phyloP scores from a whole-genome alignment of 1,140 invertebrate genomes.

The Panagrolaimus sp. region DNA sequence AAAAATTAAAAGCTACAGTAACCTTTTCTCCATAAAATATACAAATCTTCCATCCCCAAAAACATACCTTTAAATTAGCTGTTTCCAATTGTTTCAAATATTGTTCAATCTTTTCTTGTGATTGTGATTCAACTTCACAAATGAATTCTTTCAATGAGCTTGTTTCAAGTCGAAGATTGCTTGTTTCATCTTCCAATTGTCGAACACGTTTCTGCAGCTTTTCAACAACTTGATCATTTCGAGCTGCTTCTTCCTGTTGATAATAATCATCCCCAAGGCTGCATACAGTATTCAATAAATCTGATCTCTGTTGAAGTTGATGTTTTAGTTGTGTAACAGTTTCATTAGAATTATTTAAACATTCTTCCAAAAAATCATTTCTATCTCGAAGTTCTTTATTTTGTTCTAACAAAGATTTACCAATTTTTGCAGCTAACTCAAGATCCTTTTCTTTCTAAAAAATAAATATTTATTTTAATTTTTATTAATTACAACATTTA shows the following conservation, averaged over 20 bases:
- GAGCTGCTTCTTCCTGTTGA: slow-evolving; percentile 23
- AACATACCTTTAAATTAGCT: slow-evolving; percentile 2
- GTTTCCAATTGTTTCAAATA: slow-evolving; percentile 9
- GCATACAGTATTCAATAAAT: slow-evolving; percentile 58
- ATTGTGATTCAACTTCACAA: slow-evolving; percentile 5
- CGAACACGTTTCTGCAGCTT: not conserved
- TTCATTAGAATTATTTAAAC: slow-evolving; percentile 57
- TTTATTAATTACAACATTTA: too few species aligned
- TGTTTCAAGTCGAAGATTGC: slow-evolving; percentile 17
- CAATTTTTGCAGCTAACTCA: slow-evolving; percentile 61
- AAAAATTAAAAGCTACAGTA: too few species aligned
- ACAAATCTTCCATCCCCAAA: not conserved
- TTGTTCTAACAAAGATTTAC: slow-evolving; percentile 61
- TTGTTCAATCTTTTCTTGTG: not conserved
- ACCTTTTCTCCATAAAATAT: too few species aligned
- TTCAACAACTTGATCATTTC: not conserved
- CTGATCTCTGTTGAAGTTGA: slow-evolving; percentile 57
- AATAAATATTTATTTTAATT: too few species aligned
- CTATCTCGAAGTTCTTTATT: slow-evolving; percentile 60
- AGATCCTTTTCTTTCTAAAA: slow-evolving; percentile 51
- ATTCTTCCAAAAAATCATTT: slow-evolving; percentile 60
- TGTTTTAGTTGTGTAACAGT: slow-evolving; percentile 60
- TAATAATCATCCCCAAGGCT: slow-evolving; percentile 58
- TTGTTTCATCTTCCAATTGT: slow-evolving; percentile 3
- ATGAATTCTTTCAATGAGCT: slow-evolving; percentile 12